phyloP scores from a whole-genome alignment of 2,113 vertebrate genomes.

The Cyprinodon variegatus region DNA sequence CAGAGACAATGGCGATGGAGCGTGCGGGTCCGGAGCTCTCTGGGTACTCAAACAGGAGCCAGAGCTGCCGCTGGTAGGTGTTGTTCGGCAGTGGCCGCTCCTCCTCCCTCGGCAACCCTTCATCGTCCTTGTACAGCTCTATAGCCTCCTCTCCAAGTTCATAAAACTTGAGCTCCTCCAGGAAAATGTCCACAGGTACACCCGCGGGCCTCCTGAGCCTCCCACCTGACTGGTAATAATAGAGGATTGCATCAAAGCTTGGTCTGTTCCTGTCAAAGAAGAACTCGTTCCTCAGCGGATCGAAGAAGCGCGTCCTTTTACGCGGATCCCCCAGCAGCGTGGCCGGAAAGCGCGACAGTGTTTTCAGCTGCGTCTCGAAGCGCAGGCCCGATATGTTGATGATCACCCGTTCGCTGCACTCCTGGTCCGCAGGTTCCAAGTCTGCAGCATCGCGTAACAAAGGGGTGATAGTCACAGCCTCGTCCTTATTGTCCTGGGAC shows the following conservation, averaged over 20 bases:
- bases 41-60: constrained; percentile 90
- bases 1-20: constrained; percentile 88
- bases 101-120: constrained; percentile 87
- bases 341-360: constrained; percentile 88
- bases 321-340: constrained; percentile 90
- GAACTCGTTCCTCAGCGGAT: constrained; percentile 91
- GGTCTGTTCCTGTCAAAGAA: constrained; percentile 95
- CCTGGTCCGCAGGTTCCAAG: constrained; percentile 72
- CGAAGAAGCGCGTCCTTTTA: constrained; percentile 91
- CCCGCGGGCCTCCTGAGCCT: constrained; percentile 88
- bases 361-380: constrained; percentile 93
- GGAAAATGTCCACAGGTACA: constrained; percentile 91
- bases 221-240: constrained; percentile 94
- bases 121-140: constrained; percentile 86
- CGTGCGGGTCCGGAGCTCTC: constrained; percentile 88
- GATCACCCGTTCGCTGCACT: constrained; percentile 87
- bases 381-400: constrained; percentile 95
- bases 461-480: constrained; percentile 65
- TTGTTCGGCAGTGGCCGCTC: constrained; percentile 86
- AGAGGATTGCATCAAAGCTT: constrained; percentile 93
- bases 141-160: constrained; percentile 87
- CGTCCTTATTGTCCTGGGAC: constrained; percentile 75
- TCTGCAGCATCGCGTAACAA: constrained; percentile 64
- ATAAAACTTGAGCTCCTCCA: constrained; percentile 93
- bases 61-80: constrained; percentile 86